These are phyloP conservation scores for Heloderma charlesbogerti DNA, from an alignment of 2,113 vertebrate species.

Conservation along the genomic window DNA sequence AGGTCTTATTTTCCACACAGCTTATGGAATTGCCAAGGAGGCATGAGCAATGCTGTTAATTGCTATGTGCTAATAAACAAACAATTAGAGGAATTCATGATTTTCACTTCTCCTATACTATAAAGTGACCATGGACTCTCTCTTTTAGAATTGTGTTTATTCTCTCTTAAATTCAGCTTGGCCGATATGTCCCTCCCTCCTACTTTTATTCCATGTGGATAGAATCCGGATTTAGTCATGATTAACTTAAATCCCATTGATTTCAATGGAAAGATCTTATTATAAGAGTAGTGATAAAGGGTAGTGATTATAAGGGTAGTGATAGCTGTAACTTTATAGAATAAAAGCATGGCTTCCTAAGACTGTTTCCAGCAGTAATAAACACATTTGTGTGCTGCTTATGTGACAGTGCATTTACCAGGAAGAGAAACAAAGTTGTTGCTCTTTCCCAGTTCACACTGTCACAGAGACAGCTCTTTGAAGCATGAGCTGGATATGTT, in stretches of 20 bases:
- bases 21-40: not conserved
- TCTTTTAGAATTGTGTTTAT: not conserved
- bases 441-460: not conserved
- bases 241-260: no score
- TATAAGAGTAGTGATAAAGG: no score
- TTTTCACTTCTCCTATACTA: not conserved
- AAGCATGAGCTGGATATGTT: not conserved
- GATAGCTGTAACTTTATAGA: not conserved
- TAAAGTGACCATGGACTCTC: not conserved
- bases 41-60: not conserved
- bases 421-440: not conserved
- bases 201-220: not conserved
- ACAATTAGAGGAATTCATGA: not conserved
- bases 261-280: no score
- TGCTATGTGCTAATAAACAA: not conserved
- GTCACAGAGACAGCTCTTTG: not conserved
- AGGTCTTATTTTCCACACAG: not conserved
- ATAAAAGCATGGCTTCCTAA: not conserved
- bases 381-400: not conserved
- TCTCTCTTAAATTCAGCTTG: not conserved
- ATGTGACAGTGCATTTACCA: not conserved
- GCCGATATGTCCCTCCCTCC: not conserved
- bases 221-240: not conserved
- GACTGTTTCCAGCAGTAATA: not conserved
- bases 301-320: not conserved